These are phyloP conservation scores for Perca fluviatilis DNA, from an alignment of 2,113 vertebrate genomes.

Conservation along the genomic window DNA sequence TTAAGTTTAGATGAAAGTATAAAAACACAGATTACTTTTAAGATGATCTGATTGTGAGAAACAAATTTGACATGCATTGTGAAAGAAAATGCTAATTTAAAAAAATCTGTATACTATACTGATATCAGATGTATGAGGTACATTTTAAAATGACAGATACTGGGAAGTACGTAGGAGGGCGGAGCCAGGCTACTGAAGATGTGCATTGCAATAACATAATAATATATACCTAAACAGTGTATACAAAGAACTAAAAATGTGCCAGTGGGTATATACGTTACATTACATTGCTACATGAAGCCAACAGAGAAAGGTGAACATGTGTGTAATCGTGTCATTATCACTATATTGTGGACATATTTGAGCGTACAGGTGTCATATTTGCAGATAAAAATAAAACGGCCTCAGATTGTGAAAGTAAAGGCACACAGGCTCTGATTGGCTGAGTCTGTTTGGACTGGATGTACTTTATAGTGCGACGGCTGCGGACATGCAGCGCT, in stretches of 20 bases:
- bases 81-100: neutral
- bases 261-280: neutral
- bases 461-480: neutral
- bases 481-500: neutral
- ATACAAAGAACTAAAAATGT: neutral
- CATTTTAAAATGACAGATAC: neutral
- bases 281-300: neutral
- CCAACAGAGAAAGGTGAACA: neutral
- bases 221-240: neutral
- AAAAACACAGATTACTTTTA: slow-evolving; percentile 4
- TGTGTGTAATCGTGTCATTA: slow-evolving; percentile 7
- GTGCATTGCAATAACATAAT: neutral
- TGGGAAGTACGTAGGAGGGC: too few relatives aligned
- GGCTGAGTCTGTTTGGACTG: slow-evolving; percentile 5
- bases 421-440: neutral
- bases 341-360: slow-evolving; percentile 10
- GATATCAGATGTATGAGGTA: neutral
- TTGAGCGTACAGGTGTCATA: neutral
- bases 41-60: neutral
- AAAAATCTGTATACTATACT: neutral
- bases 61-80: neutral
- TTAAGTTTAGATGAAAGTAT: neutral
- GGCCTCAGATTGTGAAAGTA: neutral
- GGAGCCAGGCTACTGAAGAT: neutral
- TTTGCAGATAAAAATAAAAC: neutral